phyloP scores from a whole-genome alignment of 2,888 invertebrate species.

The Aporophyla lueneburgensis region DNA sequence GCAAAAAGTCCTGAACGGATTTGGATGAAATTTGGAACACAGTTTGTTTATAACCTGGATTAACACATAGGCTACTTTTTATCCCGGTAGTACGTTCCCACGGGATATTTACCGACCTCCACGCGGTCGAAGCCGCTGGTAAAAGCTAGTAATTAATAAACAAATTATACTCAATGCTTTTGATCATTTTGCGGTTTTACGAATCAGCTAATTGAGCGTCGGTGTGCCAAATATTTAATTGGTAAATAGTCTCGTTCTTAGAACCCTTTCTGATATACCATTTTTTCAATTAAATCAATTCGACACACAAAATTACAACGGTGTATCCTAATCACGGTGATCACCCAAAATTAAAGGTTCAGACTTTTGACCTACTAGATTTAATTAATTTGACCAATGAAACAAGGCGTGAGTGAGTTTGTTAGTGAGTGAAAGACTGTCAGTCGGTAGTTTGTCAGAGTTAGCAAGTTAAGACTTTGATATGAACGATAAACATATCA shows the following conservation, averaged over 20 bases:
- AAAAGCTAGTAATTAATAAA: not conserved
- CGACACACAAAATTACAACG: slow-evolving; percentile 35
- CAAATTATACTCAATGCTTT: not conserved
- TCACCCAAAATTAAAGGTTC: slow-evolving; percentile 21
- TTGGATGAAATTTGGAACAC: too few relatives aligned
- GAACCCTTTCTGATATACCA: slow-evolving; percentile 17
- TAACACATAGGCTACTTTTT: too few relatives aligned
- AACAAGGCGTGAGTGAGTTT: too few relatives aligned
- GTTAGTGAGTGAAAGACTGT: not conserved
- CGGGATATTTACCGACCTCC: too few relatives aligned
- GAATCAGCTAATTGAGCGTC: slow-evolving; percentile 3
- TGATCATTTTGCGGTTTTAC: slow-evolving; percentile 14
- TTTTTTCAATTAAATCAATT: slow-evolving; percentile 25
- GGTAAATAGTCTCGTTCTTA: slow-evolving; percentile 10
- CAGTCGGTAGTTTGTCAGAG: not conserved
- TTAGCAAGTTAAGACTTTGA: not conserved
- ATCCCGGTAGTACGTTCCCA: too few relatives aligned
- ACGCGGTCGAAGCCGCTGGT: too few relatives aligned
- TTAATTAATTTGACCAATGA: slow-evolving; percentile 1
- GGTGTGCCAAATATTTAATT: slow-evolving; percentile 38
- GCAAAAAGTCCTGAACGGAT: too few relatives aligned
- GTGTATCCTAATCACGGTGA: not conserved
- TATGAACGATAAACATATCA: slow-evolving; percentile 10
- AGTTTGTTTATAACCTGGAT: too few relatives aligned
- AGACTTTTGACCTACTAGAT: not conserved